These are phyloP conservation scores for Nannobrachium achirus DNA, from an alignment of 2,113 vertebrate species.

Conservation along the genomic window DNA sequence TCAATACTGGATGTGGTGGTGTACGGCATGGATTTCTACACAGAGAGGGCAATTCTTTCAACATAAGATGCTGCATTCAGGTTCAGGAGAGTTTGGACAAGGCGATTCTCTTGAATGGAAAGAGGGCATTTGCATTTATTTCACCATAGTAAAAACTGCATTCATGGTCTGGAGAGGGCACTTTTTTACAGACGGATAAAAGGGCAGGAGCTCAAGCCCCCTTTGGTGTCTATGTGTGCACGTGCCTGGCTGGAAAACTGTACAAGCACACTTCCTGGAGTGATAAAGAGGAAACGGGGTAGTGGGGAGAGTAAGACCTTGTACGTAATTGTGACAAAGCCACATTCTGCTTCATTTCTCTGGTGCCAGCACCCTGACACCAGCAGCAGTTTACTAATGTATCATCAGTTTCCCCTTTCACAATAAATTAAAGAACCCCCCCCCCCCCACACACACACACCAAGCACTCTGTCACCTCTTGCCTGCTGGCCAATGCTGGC, in stretches of 20 bases:
- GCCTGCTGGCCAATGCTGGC: conserved; percentile 49
- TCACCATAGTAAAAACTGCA: too few species aligned
- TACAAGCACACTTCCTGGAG: conserved; percentile 58
- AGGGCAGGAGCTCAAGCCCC: too few species aligned
- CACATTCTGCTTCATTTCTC: conserved; percentile 31
- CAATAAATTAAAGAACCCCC: conserved; percentile 42
- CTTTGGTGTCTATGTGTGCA: too few species aligned
- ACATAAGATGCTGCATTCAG: too few species aligned
- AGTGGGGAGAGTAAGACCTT: conserved; percentile 27
- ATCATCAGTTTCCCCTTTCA: conserved; percentile 35
- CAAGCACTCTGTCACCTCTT: conserved; percentile 59
- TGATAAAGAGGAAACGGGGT: conserved; percentile 17
- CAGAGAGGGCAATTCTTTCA: too few species aligned
- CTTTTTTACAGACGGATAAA: too few species aligned
- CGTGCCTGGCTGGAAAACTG: conserved; percentile 65
- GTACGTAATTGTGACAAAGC: conserved; percentile 28
- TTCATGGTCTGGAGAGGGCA: too few species aligned
- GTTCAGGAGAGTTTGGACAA: too few species aligned
- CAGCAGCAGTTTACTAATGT: conserved; percentile 56
- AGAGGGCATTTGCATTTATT: too few species aligned
- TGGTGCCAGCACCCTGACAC: conserved; percentile 50
- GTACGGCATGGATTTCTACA: too few species aligned
- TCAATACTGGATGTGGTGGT: too few species aligned
- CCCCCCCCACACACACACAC: conserved; percentile 38
- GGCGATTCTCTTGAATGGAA: too few species aligned